Conservation (phyloP, 2,888 invertebrate species). For the Odontocolon sp. region DNA sequence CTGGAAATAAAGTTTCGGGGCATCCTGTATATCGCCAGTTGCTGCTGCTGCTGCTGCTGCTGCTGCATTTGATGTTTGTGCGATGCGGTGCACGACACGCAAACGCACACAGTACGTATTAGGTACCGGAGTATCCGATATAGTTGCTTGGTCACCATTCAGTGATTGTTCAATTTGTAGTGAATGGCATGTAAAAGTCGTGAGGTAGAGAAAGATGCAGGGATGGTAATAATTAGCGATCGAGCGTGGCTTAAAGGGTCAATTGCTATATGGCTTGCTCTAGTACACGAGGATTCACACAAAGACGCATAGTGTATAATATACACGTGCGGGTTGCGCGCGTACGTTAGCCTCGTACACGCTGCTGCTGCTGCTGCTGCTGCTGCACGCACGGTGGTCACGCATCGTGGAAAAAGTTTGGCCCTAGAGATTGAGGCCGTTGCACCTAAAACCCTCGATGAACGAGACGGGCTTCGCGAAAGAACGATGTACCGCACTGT, state of each 20-base stretch:
- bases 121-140: constrained; percentile 18
- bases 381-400: constrained; percentile 70
- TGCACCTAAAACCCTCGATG: constrained; percentile 76
- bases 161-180: no score
- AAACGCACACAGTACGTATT: neutral
- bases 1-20: constrained; percentile 78
- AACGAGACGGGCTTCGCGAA: constrained; percentile 56
- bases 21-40: constrained; percentile 47
- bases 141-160: no score
- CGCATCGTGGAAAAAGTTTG: constrained; percentile 74
- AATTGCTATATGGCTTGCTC: constrained; percentile 8
- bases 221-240: no score
- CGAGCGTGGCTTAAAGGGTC: no score
- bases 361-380: constrained; percentile 50
- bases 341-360: constrained; percentile 57
- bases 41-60: constrained; percentile 24
- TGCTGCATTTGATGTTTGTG: neutral
- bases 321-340: constrained; percentile 53
- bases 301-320: constrained; percentile 16
- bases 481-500: constrained; percentile 35
- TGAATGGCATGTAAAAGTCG: no score
- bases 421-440: constrained; percentile 79
- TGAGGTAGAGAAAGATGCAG: no score
- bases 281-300: constrained; percentile 24
- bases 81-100: constrained; percentile 56